Percentiles rank a stretch among this genome's conserved stretches.
Evolutionary conservation across 2,888 invertebrate species (phyloP).

Genomic region (Drosophila rellima): DNA sequence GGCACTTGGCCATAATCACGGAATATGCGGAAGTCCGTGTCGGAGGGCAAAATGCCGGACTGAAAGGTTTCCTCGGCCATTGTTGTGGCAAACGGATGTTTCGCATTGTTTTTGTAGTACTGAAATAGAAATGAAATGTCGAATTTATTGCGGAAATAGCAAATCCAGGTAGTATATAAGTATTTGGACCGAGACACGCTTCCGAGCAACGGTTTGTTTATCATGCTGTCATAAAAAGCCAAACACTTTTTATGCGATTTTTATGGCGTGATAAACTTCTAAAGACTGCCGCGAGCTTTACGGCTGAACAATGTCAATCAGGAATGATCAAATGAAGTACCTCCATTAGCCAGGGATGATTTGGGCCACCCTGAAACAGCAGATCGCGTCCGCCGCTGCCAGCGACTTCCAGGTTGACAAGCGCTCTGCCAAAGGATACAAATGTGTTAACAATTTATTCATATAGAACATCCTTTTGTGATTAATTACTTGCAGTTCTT

Average conservation of each 20-base stretch:
- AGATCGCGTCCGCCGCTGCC: conserved; percentile 96
- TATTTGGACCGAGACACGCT: neutral
- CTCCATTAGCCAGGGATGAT: conserved; percentile 89
- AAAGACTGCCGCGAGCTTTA: conserved; percentile 15
- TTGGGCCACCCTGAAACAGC: conserved; percentile 94
- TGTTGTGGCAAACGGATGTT: conserved; percentile 88
- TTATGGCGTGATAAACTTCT: conserved; percentile 30
- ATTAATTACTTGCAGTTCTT: conserved; percentile 59
- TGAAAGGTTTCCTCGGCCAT: conserved; percentile 89
- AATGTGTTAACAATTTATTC: neutral
- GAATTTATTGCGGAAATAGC: neutral
- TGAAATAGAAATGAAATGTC: conserved; percentile 59
- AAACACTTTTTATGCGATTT: conserved; percentile 4
- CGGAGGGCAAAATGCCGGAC: conserved; percentile 88
- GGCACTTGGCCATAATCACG: conserved; percentile 88
- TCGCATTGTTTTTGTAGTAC: conserved; percentile 86
- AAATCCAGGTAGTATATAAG: neutral
- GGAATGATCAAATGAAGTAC: conserved; percentile 74
- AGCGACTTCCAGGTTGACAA: conserved; percentile 96
- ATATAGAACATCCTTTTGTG: neutral
- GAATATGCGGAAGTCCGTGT: conserved; percentile 90
- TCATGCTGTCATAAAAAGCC: conserved; percentile 24
- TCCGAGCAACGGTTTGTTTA: conserved; percentile 9
- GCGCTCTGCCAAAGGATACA: conserved; percentile 86
- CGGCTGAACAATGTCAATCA: neutral